These are phyloP conservation scores for Vanessa atalanta DNA, from an alignment of 1,140 invertebrate species.

Conservation along the genomic window DNA sequence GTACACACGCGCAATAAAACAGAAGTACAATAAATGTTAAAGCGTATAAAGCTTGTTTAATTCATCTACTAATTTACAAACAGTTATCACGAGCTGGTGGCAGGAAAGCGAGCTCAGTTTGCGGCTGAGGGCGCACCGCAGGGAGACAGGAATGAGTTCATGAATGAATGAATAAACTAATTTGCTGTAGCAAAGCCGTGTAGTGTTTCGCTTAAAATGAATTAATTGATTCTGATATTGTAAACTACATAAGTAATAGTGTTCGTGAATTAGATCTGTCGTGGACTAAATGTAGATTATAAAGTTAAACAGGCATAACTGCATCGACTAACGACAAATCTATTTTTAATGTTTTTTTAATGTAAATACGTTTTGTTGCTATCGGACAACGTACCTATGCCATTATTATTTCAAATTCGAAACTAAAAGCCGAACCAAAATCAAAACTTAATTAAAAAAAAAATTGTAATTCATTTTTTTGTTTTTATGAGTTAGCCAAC, in stretches of 20 bases:
- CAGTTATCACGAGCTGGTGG: slow-evolving; percentile 20
- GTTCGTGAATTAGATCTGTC: not conserved
- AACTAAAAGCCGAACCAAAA: too few species aligned
- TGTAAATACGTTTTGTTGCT: too few species aligned
- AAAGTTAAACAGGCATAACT: too few species aligned
- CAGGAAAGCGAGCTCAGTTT: slow-evolving; percentile 12
- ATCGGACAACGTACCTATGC: too few species aligned
- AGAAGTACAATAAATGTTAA: not conserved
- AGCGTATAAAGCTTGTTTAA: slow-evolving; percentile 7
- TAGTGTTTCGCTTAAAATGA: slow-evolving; percentile 9
- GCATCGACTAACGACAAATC: too few species aligned
- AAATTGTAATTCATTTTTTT: too few species aligned
- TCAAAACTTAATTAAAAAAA: too few species aligned
- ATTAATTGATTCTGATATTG: slow-evolving; percentile 2
- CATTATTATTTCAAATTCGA: too few species aligned
- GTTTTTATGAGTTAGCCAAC: too few species aligned
- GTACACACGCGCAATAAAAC: not conserved
- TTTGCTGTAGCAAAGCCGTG: slow-evolving; percentile 14
- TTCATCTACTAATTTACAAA: slow-evolving; percentile 20
- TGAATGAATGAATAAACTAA: slow-evolving; percentile 20
- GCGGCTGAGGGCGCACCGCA: slow-evolving; percentile 1
- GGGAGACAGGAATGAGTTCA: slow-evolving; percentile 14
- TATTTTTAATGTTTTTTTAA: too few species aligned
- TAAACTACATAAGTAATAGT: not conserved
- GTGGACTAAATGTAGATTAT: too few species aligned